A percentile compares a stretch with the other conserved stretches of the same genome.
These are phyloP conservation scores for Coelogynopora nodosa DNA, from an alignment of 2,888 invertebrate species.

Conservation along the genomic window DNA sequence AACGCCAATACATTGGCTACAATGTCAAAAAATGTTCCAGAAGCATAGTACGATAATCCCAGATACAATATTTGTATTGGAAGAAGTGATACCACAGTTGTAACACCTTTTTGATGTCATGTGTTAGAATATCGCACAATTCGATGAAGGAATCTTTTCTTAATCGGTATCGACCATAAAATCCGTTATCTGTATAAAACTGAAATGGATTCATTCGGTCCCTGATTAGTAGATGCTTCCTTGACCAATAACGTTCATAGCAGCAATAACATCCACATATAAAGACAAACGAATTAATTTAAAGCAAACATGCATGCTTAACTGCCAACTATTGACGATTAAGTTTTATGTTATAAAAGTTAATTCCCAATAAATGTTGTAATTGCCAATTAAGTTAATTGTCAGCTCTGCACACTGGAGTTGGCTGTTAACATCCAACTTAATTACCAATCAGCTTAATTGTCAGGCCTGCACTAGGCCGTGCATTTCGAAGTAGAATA, in stretches of 20 bases:
- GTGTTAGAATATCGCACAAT: conserved; percentile 14
- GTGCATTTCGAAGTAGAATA: too few relatives aligned
- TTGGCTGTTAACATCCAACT: conserved; percentile 24
- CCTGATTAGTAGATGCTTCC: conserved; percentile 23
- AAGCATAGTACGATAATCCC: conserved; percentile 29
- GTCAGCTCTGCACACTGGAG: conserved; percentile 18
- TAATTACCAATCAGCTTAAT: conserved; percentile 28
- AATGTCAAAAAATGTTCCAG: conserved; percentile 22
- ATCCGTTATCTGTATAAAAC: conserved; percentile 26
- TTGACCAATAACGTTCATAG: neutral
- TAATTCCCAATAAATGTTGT: conserved; percentile 9
- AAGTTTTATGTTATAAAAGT: conserved; percentile 18
- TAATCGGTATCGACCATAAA: neutral
- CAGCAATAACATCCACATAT: conserved; percentile 27
- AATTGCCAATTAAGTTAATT: neutral
- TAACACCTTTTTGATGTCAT: neutral
- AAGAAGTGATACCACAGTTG: conserved; percentile 4
- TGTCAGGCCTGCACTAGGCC: conserved; percentile 12
- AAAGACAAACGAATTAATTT: conserved; percentile 16
- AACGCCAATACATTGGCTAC: conserved; percentile 1
- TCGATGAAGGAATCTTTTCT: conserved; percentile 25
- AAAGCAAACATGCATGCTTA: conserved; percentile 9
- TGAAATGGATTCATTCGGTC: conserved; percentile 26
- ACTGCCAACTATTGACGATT: conserved; percentile 24
- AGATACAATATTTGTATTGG: conserved; percentile 30